Evolutionary conservation across 2,113 vertebrate species (phyloP), one percentile per base, ranked within the genome.

Genomic region (Peromyscus polionotus): DNA sequence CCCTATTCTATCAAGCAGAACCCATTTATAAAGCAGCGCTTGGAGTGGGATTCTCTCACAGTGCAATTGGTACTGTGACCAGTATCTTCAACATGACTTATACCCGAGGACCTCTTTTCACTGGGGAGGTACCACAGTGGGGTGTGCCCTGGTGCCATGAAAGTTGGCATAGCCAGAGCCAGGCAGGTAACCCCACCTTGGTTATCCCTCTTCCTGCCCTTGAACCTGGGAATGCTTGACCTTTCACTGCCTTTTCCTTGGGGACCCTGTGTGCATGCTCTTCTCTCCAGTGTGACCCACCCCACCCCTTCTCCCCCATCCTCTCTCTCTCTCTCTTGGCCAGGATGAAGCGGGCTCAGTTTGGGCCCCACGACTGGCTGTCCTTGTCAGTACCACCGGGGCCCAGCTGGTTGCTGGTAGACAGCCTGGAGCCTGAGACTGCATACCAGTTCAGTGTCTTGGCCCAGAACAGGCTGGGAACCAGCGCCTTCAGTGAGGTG

Each of bases 361-460:
- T 99, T 77, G 99, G 99, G 98, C 99, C 99, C 94, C 99, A 99
- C 0, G 99, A 99, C 98, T 99, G 99, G 99, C 99, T 99, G 75
- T 99, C 99, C 42, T 98, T 99, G 96, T 99, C 99, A 9, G 99
- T 99, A 97, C 99, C 99, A 61, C 98, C 99, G 94, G 99, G 99
- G 97, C 99, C 99, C 98, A 99, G 92, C 54, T 99, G 99, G 99
- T 97, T 99, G 93, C 97, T 99, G 97, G 99, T 99, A 98, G 99
- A 99, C 89, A 99, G 99, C 57, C 98, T 99, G 98, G 99, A 99
- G 98, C 98, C 99, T 3, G 99, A 99, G 99, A 99, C 99, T 2
- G 99, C 99, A 1, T 99, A 99, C 98, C 99, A 99, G 99, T 99
- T 99, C 99, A 99, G 99, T 98, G 99, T 99, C 98, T 98, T 99